phyloP scores from a whole-genome alignment of 2,888 invertebrate genomes.

The Ormyrus nitidulus region DNA sequence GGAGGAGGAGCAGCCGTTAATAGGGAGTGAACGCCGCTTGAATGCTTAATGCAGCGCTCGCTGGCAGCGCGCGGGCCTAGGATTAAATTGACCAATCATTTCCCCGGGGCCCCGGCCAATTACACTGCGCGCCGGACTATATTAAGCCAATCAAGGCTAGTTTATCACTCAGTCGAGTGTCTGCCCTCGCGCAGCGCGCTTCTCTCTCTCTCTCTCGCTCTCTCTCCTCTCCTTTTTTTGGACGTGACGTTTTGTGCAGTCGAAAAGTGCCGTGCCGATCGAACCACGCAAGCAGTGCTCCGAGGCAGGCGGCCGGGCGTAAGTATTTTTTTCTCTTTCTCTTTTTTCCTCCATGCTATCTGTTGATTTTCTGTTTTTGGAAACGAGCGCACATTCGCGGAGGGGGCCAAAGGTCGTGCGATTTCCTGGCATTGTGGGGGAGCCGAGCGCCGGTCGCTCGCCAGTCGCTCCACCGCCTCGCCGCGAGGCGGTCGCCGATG shows the following conservation, averaged over 20 bases:
- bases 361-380: background rate
- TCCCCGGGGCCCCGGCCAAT: slow-evolving; percentile 77
- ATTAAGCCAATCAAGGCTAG: slow-evolving; percentile 82
- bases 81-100: slow-evolving; percentile 76
- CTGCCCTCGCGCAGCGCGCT: slow-evolving; percentile 75
- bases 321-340: background rate
- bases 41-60: slow-evolving; percentile 73
- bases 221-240: slow-evolving; percentile 7
- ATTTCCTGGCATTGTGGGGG: slow-evolving; percentile 71
- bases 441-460: background rate
- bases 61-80: slow-evolving; percentile 61
- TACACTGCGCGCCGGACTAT: slow-evolving; percentile 79
- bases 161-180: slow-evolving; percentile 79
- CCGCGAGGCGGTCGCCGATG: too few relatives aligned
- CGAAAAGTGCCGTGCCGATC: too few relatives aligned
- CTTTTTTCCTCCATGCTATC: slow-evolving; percentile 6
- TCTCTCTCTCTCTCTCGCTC: slow-evolving; percentile 26
- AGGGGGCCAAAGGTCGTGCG: slow-evolving; percentile 67
- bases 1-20: slow-evolving; percentile 64
- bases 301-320: too few relatives aligned
- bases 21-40: slow-evolving; percentile 74
- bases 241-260: too few relatives aligned
- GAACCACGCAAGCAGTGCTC: too few relatives aligned
- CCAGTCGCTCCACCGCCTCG: too few relatives aligned
- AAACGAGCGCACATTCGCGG: background rate